Conservation (phyloP, 2,113 vertebrate genomes). For the Tricholaema leucomelas region DNA sequence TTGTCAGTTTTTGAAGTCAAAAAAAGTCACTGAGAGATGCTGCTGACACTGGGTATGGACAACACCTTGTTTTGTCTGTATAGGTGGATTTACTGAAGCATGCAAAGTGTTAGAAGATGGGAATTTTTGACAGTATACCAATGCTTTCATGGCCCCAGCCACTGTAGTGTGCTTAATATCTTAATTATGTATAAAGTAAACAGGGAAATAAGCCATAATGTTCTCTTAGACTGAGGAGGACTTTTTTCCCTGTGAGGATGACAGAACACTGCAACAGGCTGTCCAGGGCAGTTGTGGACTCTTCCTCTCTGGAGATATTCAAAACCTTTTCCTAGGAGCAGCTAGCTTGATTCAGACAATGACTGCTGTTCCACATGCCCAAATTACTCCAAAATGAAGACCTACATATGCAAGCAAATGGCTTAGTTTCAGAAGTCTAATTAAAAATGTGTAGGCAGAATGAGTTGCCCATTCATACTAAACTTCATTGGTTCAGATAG, state of each 20-base stretch:
- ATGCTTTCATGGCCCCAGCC: not conserved
- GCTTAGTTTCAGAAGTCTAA: not conserved
- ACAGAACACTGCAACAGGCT: too few relatives aligned
- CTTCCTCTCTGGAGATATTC: too few relatives aligned
- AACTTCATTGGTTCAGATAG: not conserved
- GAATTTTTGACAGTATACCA: not conserved
- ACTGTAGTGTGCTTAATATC: not conserved
- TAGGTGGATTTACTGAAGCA: not conserved
- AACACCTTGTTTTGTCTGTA: not conserved
- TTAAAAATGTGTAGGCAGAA: not conserved
- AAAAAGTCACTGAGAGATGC: not conserved
- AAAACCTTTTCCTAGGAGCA: not conserved
- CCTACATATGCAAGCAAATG: not conserved
- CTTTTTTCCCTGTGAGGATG: too few relatives aligned
- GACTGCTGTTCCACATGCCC: not conserved
- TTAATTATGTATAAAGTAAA: not conserved
- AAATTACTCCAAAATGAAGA: not conserved
- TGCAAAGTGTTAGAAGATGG: not conserved
- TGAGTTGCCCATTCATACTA: not conserved
- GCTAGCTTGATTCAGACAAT: not conserved
- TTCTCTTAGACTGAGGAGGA: slow-evolving; percentile 12
- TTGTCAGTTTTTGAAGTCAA: not conserved
- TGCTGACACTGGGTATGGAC: not conserved
- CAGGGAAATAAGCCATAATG: slow-evolving; percentile 36
- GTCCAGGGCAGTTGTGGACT: too few relatives aligned